These are phyloP conservation scores for Oxycera nigricornis DNA, from an alignment of 2,888 invertebrate genomes.

Conservation along the genomic window DNA sequence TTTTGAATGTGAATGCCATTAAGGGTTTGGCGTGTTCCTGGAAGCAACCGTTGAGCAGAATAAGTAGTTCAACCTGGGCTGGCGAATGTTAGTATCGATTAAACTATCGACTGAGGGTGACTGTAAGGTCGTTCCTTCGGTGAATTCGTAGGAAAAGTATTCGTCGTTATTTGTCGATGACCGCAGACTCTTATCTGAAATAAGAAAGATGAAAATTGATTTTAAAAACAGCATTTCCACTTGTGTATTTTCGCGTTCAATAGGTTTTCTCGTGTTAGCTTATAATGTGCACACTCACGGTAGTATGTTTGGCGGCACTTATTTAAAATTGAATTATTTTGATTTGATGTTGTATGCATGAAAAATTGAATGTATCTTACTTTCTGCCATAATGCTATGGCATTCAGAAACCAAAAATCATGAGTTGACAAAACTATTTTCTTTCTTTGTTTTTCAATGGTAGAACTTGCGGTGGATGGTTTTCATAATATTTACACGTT, in stretches of 20 bases:
- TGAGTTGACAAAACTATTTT: no score
- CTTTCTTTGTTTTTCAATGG: no score
- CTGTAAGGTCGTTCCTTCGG: neutral
- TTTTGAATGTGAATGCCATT: conserved; percentile 8
- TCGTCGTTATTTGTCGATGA: neutral
- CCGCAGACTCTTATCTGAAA: neutral
- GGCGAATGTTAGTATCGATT: conserved; percentile 6
- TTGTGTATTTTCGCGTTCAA: neutral
- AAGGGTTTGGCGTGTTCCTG: neutral
- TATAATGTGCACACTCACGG: no score
- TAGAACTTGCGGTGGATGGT: no score
- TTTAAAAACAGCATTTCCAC: neutral
- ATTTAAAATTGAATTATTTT: no score
- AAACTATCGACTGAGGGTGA: conserved; percentile 9
- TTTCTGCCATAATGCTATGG: no score
- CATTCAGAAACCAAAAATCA: no score
- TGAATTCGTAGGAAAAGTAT: neutral
- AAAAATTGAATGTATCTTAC: no score
- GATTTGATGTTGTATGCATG: no score
- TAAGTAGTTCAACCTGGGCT: no score
- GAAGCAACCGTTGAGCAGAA: neutral
- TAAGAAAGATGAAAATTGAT: neutral
- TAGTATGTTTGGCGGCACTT: no score
- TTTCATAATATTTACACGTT: no score
- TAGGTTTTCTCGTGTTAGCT: neutral